Percentiles rank a stretch among this genome's conserved stretches.
Conservation (phyloP, 2,113 vertebrate species). For the Sterna hirundo region DNA sequence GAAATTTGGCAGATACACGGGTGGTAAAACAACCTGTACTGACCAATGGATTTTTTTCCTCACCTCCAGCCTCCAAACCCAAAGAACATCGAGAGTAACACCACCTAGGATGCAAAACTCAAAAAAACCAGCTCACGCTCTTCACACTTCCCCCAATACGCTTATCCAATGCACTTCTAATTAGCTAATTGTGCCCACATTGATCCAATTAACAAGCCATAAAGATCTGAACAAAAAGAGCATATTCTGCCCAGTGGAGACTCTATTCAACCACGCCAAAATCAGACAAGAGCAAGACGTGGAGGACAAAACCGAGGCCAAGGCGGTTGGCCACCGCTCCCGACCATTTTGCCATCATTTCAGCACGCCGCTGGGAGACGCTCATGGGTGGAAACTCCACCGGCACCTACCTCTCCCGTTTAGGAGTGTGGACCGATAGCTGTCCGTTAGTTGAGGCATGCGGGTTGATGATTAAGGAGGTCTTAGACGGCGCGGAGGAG, state of each 20-base stretch:
- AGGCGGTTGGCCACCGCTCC: neutral
- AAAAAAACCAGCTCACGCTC: neutral
- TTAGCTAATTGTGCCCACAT: constrained; percentile 34
- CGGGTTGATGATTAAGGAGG: constrained; percentile 90
- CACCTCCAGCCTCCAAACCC: neutral
- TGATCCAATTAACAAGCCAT: constrained; percentile 51
- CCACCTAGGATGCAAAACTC: neutral
- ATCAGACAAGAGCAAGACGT: neutral
- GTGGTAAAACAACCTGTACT: neutral
- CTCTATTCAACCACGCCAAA: constrained; percentile 4
- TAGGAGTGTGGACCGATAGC: constrained; percentile 88
- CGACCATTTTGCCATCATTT: neutral
- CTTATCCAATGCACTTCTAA: constrained; percentile 28
- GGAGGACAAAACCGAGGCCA: neutral
- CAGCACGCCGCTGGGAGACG: accelerated
- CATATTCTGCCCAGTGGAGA: neutral
- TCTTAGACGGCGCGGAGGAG: constrained; percentile 88
- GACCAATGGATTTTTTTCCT: neutral
- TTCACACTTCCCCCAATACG: neutral
- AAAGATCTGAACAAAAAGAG: constrained; percentile 9
- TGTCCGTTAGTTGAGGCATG: constrained; percentile 95
- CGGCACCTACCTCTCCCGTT: constrained; percentile 89
- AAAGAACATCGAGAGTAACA: neutral
- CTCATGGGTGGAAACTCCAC: neutral
- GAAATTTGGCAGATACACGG: neutral